Evolutionary conservation across 2,888 invertebrate species (phyloP).

Genomic region (Tortrix viridana): DNA sequence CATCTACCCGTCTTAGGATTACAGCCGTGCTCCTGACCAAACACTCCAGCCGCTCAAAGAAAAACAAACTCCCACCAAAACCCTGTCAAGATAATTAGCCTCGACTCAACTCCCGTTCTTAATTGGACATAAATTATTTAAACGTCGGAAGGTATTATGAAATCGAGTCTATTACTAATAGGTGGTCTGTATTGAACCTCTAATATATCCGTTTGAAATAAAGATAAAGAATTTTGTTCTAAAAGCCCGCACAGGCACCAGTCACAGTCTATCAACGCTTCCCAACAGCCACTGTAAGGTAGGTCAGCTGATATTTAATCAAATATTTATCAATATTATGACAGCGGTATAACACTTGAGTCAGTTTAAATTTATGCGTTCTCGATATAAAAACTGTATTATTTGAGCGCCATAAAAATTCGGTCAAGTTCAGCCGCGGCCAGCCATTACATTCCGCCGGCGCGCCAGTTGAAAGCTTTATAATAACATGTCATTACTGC

Average conservation of each 20-base stretch:
- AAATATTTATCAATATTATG: background rate
- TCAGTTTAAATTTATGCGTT: conserved; percentile 18
- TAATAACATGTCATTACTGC: conserved; percentile 66
- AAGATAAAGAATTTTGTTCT: too few relatives aligned
- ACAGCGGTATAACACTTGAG: background rate
- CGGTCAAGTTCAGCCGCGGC: conserved; percentile 47
- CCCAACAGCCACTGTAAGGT: too few relatives aligned
- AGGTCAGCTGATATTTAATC: too few relatives aligned
- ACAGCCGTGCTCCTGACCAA: conserved; percentile 31
- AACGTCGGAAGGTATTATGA: conserved; percentile 22
- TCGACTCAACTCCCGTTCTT: conserved; percentile 7
- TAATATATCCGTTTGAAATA: too few relatives aligned
- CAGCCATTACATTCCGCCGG: conserved; percentile 49
- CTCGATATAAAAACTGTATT: conserved; percentile 49
- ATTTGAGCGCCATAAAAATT: conserved; percentile 59
- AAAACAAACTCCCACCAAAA: conserved; percentile 25
- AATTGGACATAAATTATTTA: conserved; percentile 35
- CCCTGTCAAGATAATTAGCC: conserved; percentile 31
- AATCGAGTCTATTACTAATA: conserved; percentile 28
- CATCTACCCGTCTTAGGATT: conserved; percentile 40
- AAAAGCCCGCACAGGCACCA: too few relatives aligned
- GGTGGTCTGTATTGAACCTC: conserved; percentile 1
- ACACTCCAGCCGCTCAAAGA: conserved; percentile 15
- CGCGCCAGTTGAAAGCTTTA: conserved; percentile 52
- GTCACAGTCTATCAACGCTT: too few relatives aligned